Percentiles rank a stretch among this genome's conserved stretches.
Evolutionary conservation across 2,888 invertebrate genomes (phyloP).

Genomic region (Andrena haemorrhoa): DNA sequence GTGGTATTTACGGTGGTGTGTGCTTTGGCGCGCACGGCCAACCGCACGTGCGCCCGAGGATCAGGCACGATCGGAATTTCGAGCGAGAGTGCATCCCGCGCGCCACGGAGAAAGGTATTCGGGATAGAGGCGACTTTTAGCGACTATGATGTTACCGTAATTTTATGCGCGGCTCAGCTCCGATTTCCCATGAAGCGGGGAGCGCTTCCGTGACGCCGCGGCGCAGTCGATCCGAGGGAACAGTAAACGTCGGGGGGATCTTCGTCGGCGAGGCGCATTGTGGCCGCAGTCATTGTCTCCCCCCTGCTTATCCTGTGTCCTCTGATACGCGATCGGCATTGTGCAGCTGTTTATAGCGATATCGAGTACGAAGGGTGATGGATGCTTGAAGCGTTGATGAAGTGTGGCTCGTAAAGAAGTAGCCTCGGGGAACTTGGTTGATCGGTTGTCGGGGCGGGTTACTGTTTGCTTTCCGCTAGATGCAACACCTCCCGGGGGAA

Average conservation of each 20-base stretch:
- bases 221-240: not conserved
- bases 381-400: conserved; percentile 9
- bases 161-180: not conserved
- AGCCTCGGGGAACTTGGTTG: not conserved
- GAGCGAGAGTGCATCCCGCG: conserved; percentile 32
- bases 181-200: conserved; percentile 1
- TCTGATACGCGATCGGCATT: not conserved
- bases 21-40: conserved; percentile 9
- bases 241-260: not conserved
- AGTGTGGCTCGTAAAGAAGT: not conserved
- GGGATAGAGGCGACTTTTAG: conserved; percentile 6
- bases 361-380: not conserved
- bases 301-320: not conserved
- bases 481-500: conserved; percentile 1
- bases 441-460: conserved; percentile 7
- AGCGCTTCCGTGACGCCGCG: not conserved
- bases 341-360: conserved; percentile 6
- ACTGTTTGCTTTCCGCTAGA: conserved; percentile 11
- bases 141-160: not conserved
- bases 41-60: conserved; percentile 24
- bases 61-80: conserved; percentile 48
- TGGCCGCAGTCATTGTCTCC: conserved; percentile 27
- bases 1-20: conserved; percentile 51
- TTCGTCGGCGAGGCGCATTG: not conserved
- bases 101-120: conserved; percentile 10